Evolutionary conservation across 2,888 invertebrate genomes (phyloP).

Genomic region (Dynastes grantii): DNA sequence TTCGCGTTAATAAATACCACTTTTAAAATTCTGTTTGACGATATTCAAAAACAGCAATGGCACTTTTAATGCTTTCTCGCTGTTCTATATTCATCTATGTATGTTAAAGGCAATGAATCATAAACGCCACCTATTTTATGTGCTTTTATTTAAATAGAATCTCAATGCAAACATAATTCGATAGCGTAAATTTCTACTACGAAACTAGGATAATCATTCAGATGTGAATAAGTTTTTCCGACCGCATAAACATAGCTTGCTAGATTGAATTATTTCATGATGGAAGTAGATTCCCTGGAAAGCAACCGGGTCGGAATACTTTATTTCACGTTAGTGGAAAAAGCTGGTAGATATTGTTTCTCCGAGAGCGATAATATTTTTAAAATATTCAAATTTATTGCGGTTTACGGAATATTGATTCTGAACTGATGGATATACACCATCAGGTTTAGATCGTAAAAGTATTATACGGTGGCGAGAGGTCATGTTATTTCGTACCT

Average conservation of each 20-base stretch:
- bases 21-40: no score
- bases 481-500: background rate
- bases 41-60: no score
- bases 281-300: background rate
- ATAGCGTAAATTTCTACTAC: background rate
- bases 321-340: background rate
- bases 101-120: no score
- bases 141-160: no score
- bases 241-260: slow-evolving; percentile 2
- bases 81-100: no score
- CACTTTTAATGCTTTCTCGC: no score
- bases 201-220: background rate
- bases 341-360: background rate
- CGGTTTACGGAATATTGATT: slow-evolving; percentile 10
- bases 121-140: no score
- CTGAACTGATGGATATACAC: background rate
- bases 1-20: no score
- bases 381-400: slow-evolving; percentile 1
- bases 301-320: slow-evolving; percentile 2
- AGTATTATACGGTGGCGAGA: background rate
- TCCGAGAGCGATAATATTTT: background rate
- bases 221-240: background rate
- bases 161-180: background rate
- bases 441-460: background rate
- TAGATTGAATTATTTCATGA: background rate